A percentile compares a stretch with the other conserved stretches of the same genome.
phyloP scores from a whole-genome alignment of 2,113 vertebrate species.

The Epinephelus moara region DNA sequence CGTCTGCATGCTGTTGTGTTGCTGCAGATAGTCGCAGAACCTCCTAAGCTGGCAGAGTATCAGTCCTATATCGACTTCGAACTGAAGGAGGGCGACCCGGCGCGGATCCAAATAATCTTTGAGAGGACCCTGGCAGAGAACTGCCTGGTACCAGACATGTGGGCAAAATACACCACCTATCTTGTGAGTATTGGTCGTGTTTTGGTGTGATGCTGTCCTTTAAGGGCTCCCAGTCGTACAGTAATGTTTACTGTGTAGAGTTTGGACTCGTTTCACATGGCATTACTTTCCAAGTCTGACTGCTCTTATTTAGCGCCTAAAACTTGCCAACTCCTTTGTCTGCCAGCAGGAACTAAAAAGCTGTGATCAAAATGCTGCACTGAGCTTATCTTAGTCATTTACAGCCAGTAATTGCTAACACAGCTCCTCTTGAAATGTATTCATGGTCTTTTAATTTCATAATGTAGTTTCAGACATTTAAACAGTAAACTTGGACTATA shows the following conservation, averaged over 20 bases:
- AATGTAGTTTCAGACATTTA: not conserved
- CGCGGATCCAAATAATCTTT: slow-evolving; percentile 92
- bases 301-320: not conserved
- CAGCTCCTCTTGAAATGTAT: not conserved
- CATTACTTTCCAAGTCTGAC: not conserved
- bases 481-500: not conserved
- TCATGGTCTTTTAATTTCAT: not conserved
- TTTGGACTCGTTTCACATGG: not conserved
- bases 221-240: not conserved
- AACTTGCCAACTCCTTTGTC: not conserved
- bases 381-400: not conserved
- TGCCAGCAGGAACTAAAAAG: not conserved
- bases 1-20: slow-evolving; percentile 27
- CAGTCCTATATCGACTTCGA: slow-evolving; percentile 96
- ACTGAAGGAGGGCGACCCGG: slow-evolving; percentile 93
- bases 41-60: slow-evolving; percentile 94
- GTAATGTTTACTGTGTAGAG: slow-evolving; percentile 4
- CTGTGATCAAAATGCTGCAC: not conserved
- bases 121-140: slow-evolving; percentile 96
- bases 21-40: slow-evolving; percentile 90
- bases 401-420: not conserved
- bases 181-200: slow-evolving; percentile 88
- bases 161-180: slow-evolving; percentile 93
- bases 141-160: slow-evolving; percentile 97
- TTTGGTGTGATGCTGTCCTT: not conserved